Percentiles rank a stretch among this genome's conserved stretches.
phyloP scores from a whole-genome alignment of 2,888 invertebrate genomes.

The Allacma fusca region DNA sequence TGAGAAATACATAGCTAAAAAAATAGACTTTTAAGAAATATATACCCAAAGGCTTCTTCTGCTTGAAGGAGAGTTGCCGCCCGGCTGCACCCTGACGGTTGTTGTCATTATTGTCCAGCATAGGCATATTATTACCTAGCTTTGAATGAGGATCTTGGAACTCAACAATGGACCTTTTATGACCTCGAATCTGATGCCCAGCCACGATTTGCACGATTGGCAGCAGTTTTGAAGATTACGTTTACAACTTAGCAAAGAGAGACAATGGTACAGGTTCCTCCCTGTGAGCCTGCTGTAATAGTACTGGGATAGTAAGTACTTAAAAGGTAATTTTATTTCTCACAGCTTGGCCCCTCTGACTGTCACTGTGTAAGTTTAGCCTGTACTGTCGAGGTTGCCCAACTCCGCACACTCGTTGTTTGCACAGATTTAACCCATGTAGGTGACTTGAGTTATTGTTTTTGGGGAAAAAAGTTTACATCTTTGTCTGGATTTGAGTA shows the following conservation, averaged over 20 bases:
- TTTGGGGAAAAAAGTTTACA: no score
- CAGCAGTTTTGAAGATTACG: conserved; percentile 38
- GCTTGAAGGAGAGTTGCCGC: conserved; percentile 56
- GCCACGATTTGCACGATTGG: conserved; percentile 49
- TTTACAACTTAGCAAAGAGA: neutral
- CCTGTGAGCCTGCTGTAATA: neutral
- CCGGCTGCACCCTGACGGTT: conserved; percentile 42
- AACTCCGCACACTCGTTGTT: no score
- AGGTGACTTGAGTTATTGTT: no score
- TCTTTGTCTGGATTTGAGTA: no score
- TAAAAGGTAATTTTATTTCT: no score
- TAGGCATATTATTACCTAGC: conserved; percentile 40
- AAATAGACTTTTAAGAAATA: neutral
- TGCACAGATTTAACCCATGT: no score
- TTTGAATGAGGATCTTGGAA: conserved; percentile 28
- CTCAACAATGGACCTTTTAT: conserved; percentile 19
- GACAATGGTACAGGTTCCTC: neutral
- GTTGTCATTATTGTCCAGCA: conserved; percentile 58
- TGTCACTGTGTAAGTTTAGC: no score
- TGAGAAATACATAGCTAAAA: neutral
- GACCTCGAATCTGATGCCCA: conserved; percentile 51
- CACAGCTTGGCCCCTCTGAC: no score
- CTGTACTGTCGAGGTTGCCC: no score
- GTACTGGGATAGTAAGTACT: neutral
- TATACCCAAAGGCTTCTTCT: conserved; percentile 58